These are phyloP conservation scores for Natrix natrix DNA, from an alignment of 2,797 vertebrate species.

Conservation along the genomic window DNA sequence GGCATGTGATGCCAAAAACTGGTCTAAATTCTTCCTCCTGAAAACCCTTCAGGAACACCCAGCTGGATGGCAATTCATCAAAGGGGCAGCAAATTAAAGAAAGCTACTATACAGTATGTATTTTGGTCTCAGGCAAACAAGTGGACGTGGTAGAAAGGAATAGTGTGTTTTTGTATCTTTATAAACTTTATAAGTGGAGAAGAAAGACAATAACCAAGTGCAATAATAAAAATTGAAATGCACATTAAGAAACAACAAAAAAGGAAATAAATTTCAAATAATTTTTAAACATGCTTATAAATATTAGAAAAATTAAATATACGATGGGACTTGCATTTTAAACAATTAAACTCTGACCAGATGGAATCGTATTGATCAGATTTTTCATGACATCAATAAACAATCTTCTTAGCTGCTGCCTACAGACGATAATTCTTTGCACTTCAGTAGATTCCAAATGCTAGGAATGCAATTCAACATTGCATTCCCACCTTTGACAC, in stretches of 20 bases:
- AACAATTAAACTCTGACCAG: neutral
- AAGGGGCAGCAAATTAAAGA: neutral
- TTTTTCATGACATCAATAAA: neutral
- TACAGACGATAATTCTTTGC: neutral
- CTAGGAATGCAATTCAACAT: neutral
- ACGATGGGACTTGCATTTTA: neutral
- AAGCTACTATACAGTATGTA: neutral
- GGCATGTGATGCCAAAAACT: no score
- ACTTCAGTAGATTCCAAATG: neutral
- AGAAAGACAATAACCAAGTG: neutral
- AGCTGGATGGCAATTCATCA: neutral
- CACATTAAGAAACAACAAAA: neutral
- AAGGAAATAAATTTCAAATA: neutral
- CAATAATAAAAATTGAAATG: neutral
- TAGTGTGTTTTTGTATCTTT: neutral
- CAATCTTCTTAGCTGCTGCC: neutral
- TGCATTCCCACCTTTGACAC: neutral
- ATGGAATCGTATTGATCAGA: neutral
- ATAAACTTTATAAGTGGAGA: neutral
- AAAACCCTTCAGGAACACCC: neutral
- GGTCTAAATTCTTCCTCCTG: neutral
- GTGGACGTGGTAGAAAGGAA: neutral
- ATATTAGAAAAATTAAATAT: neutral
- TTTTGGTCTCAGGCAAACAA: neutral
- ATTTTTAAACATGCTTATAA: neutral